These are phyloP conservation scores for Sprattus sprattus DNA, from an alignment of 2,113 vertebrate species.

Conservation along the genomic window DNA sequence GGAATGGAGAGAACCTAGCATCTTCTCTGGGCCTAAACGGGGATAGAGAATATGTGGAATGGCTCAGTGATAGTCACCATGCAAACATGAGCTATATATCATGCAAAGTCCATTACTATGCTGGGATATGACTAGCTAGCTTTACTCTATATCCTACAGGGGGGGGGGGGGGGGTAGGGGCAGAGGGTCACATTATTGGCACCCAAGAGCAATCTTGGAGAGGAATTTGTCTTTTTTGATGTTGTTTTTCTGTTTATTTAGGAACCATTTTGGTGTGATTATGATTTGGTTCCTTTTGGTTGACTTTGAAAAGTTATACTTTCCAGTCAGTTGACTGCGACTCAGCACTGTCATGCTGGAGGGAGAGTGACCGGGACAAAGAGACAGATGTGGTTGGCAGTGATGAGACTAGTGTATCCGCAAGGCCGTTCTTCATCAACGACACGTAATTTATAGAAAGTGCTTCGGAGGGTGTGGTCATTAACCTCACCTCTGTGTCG, in stretches of 20 bases:
- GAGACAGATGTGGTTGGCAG: conserved; percentile 15
- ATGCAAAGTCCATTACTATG: conserved; percentile 59
- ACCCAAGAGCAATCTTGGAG: conserved; percentile 47
- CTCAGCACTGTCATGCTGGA: conserved; percentile 30
- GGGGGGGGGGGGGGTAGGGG: conserved; percentile 12
- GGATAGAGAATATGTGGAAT: conserved; percentile 16
- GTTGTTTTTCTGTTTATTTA: background rate
- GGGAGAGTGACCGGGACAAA: conserved; percentile 24
- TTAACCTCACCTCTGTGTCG: background rate
- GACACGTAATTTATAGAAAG: background rate
- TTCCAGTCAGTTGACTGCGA: background rate
- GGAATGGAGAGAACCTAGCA: conserved; percentile 6
- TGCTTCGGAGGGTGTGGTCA: background rate
- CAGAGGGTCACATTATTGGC: conserved; percentile 22
- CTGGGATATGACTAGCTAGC: conserved; percentile 29
- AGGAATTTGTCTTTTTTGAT: conserved; percentile 39
- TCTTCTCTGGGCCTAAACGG: background rate
- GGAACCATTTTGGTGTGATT: conserved; percentile 5
- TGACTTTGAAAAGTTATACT: background rate
- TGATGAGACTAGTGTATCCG: conserved; percentile 23
- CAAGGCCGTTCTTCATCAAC: background rate
- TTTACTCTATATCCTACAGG: background rate
- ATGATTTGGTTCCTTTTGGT: background rate
- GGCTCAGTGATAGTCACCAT: conserved; percentile 56
- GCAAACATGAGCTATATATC: conserved; percentile 64